Evolutionary conservation across 2,888 invertebrate genomes (phyloP), one percentile per base, ranked within the genome.

Genomic region (Pandemis heparana): DNA sequence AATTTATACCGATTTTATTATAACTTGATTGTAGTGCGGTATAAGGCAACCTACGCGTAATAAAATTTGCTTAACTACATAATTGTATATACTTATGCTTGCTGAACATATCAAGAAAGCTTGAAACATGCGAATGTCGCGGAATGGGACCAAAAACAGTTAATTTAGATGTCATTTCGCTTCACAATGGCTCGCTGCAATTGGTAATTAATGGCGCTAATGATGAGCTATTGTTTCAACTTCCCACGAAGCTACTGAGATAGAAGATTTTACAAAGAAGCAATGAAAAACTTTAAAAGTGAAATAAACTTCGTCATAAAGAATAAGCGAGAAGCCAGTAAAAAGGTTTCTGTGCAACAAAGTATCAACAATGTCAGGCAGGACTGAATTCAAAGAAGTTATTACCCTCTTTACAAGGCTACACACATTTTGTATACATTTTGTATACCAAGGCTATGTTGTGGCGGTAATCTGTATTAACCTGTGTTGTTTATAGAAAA

Each of bases 91-190:
- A 14, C 14, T 70, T 53, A 41, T 18, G 14, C 18, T 18, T 18
- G 18, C 53, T 18, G 60, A 16, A 14, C 23, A 18, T 5, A 32
- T 16, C 32, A 63, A 51, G 72, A 72, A 68, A 75, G 51, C 51
- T 64, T 38, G 64, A 39, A 46, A 38, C 18, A 53, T 23, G 59
- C 62, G 43, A 68, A 56, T 38, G 43, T 46, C 38, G n/a, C 61
- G 43, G 46, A 64, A 51, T 61, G 60, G 65, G 56, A 81, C 81
- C 80, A 83, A 82, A 85, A 85, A 81, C 78, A 81, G 82, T 81
- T 82, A 83, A 83, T 85, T 84, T 85, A 76, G 80, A 82, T 83
- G 84, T 82, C 84, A 85, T 83, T 84, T 81, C 51, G 62, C 74
- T 74, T 41, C 46, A 81, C 83, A 86, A 84, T 81, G 79, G 79